These are phyloP conservation scores for Drosophila kepulauana DNA, from an alignment of 1,140 invertebrate genomes.

Conservation along the genomic window DNA sequence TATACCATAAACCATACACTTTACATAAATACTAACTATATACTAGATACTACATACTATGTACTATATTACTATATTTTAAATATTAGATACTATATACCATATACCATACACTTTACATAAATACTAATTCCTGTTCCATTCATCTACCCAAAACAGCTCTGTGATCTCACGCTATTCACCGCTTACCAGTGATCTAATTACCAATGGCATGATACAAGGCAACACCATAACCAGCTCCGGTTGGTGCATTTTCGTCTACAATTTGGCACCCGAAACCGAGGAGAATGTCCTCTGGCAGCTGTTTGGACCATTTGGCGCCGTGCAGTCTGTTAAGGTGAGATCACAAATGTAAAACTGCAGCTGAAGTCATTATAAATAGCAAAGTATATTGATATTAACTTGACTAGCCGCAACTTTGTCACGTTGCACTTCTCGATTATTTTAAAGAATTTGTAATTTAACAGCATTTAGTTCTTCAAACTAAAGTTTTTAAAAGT, in stretches of 20 bases:
- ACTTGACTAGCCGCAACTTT: too few relatives aligned
- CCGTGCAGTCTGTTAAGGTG: conserved; percentile 98
- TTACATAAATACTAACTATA: too few relatives aligned
- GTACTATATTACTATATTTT: too few relatives aligned
- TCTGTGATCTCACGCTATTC: conserved; percentile 90
- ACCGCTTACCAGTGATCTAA: conserved; percentile 95
- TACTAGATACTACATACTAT: too few relatives aligned
- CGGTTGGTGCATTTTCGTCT: conserved; percentile 99
- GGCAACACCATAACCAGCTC: conserved; percentile 91
- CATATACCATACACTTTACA: too few relatives aligned
- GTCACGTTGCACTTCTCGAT: too few relatives aligned
- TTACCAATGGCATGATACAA: conserved; percentile 94
- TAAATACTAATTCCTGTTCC: background rate
- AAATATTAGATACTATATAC: too few relatives aligned
- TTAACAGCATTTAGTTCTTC: too few relatives aligned
- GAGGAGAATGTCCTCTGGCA: conserved; percentile 99
- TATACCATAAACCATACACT: too few relatives aligned
- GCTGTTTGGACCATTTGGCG: conserved; percentile 99
- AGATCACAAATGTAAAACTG: background rate
- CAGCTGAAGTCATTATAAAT: background rate
- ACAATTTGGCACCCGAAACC: conserved; percentile 98
- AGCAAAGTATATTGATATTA: too few relatives aligned
- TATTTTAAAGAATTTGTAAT: too few relatives aligned
- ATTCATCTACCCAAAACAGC: conserved; percentile 45
- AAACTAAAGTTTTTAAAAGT: too few relatives aligned